Base-by-base conservation (phyloP, 2,888 invertebrate genomes). In the Bursaphelenchus okinawaensis region DNA sequence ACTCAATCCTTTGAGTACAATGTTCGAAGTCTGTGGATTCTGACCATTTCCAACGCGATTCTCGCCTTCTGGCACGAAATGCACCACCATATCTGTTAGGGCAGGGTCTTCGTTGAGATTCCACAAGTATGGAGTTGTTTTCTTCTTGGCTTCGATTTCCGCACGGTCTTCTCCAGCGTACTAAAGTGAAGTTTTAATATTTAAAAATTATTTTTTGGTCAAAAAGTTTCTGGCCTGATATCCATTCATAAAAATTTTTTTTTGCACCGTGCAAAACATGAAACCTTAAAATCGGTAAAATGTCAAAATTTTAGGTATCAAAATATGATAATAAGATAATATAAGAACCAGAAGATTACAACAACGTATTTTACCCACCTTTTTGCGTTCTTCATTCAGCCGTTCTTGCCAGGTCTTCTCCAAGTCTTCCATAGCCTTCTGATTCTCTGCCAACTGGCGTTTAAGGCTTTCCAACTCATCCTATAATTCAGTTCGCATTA, bases 21-120 rank as follows among this genome's bases (percentile, higher is more conserved):
- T 85, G 58, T 84, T 63, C 1, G 61, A 20, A 16, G 51, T 27
- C 7, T 9, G 26, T n/a, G 23, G 40, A 23, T 54, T 55, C 26
- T 27, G 29, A 8, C 57, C 83, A 31, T 69, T 70, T 12, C 65
- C 78, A 8, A 80, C 71, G 16, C 72, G 66, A 23, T 80, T 83
- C n/a, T 78, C 81, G 12, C 85, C 84, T 6, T 76, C 71, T 16
- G 84, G 82, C n/a, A 87, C 77, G 69, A 87, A 85, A 76, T 86
- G 84, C 27, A 86, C 80, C 57, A 87, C 84, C 71, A 85, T 84
- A 6, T 86, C 86, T 0, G 85, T 84, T 62, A 87, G 79, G 76
- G 84, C 84, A 1, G 87, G 85, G 76, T 87, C 87, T 73, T 84
- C 83, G 79, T 87, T 87, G 66, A 87, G 75, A 78, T 87, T 87